Base-by-base conservation (phyloP, 1,140 invertebrate genomes). In the Listronotus bonariensis region DNA sequence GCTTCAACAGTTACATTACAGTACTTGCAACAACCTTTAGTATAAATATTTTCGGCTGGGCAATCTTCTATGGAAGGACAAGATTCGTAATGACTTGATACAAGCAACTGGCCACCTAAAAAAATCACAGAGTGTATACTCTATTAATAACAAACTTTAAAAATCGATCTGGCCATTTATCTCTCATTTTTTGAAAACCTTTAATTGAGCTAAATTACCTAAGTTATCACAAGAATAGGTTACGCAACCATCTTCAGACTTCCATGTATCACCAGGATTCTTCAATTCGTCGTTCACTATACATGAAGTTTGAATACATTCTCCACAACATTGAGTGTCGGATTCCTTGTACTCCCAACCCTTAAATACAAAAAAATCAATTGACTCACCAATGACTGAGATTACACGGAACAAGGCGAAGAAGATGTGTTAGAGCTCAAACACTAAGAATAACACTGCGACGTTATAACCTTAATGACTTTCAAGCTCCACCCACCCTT, bases 241-340 rank as follows among this genome's bases (percentile, higher is more conserved):
- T 1, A 86, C 89, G 71, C 90, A 92, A 69, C 86, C 87, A 73
- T 91, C 88, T 0, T 71, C 62, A 0, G 87, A 88, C 20, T 76
- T 79, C 89, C 89, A 91, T 1, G 69, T 79, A 0, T 80, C 74
- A n/a, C 80, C 81, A 74, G 74, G 17, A 12, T 83, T 76, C 34
- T 82, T 74, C 41, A 87, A 83, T 8, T 79, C 77, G 3, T 84
- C 83, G 0, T 84, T 83, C 12, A 87, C 77, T 0, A 91, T 74
- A 68, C 91, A 93, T 26, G 80, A 80, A 0, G 81, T 78, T 78
- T 87, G 86, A 18, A 83, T 75, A 64, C 91, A 93, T 59, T 84
- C 79, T 4, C 91, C 91, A 70, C 91, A 93, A 76, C 91, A 92
- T 15, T 74, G 69, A 15, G 67, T 78, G 11, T 68, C 60, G 4